phyloP scores from a whole-genome alignment of 1,140 invertebrate species.

The Drosophila hydei region DNA sequence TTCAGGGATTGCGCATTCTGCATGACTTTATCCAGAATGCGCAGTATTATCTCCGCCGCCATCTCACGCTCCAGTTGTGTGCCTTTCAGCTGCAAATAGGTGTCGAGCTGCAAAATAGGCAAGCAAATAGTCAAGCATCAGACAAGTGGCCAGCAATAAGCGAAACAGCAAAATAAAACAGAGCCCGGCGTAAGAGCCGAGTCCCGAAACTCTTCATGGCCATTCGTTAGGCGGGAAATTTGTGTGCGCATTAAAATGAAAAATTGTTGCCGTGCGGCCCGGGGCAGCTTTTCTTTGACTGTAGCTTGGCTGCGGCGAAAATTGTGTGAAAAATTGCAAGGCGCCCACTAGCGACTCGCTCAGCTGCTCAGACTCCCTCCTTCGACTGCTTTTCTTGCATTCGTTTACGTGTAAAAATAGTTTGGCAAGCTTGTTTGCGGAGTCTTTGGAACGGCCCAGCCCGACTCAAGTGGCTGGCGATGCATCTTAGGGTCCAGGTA shows the following conservation, averaged over 20 bases:
- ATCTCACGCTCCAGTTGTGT: constrained; percentile 83
- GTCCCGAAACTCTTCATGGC: constrained; percentile 11
- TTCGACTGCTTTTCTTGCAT: constrained; percentile 43
- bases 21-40: constrained; percentile 83
- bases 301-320: constrained; percentile 56
- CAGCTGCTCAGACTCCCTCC: neutral
- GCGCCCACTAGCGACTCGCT: constrained; percentile 21
- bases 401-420: constrained; percentile 78
- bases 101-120: constrained; percentile 77
- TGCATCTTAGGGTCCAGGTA: constrained; percentile 32
- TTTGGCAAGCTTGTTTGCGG: constrained; percentile 38
- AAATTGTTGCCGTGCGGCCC: constrained; percentile 73
- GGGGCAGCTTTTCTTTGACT: constrained; percentile 64
- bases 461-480: constrained; percentile 29
- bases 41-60: constrained; percentile 82
- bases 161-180: constrained; percentile 11
- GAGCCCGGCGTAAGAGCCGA: neutral
- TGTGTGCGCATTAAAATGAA: constrained; percentile 83
- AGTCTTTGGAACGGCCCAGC: constrained; percentile 7
- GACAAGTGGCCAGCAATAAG: constrained; percentile 37
- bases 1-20: constrained; percentile 83
- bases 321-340: constrained; percentile 78
- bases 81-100: constrained; percentile 82
- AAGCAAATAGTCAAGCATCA: constrained; percentile 53
- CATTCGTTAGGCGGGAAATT: constrained; percentile 77